Conservation (phyloP, 1,140 invertebrate genomes). For the Lepidurus apus region DNA sequence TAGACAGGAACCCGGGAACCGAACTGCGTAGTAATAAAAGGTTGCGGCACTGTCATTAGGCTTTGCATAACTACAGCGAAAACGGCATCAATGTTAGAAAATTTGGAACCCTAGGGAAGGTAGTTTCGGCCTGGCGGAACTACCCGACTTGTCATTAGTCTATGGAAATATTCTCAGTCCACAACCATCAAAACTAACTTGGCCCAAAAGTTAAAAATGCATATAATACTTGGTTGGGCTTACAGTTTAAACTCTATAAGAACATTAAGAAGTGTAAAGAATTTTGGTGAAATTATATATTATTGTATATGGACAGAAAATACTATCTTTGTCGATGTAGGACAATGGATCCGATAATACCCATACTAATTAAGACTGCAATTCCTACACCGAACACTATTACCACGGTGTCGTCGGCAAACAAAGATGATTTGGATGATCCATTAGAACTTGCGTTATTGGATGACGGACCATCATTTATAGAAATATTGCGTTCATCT, state of each 20-base stretch:
- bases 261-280: too few relatives aligned
- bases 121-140: background rate
- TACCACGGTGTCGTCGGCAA: background rate
- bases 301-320: background rate
- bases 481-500: background rate
- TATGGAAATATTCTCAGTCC: too few relatives aligned
- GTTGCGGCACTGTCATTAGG: slow-evolving; percentile 4
- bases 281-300: too few relatives aligned
- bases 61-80: background rate
- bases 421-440: background rate
- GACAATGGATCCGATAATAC: background rate
- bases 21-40: background rate
- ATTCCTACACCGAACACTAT: background rate
- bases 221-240: too few relatives aligned
- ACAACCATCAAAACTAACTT: too few relatives aligned
- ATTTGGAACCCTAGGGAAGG: background rate
- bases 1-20: background rate
- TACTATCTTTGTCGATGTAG: slow-evolving; percentile 5
- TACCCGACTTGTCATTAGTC: background rate
- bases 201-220: too few relatives aligned
- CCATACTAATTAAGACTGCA: background rate
- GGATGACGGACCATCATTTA: background rate
- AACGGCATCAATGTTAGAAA: background rate
- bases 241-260: too few relatives aligned
- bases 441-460: background rate